Evolutionary conservation across 2,888 invertebrate species (phyloP).

Genomic region (Diaperis boleti): DNA sequence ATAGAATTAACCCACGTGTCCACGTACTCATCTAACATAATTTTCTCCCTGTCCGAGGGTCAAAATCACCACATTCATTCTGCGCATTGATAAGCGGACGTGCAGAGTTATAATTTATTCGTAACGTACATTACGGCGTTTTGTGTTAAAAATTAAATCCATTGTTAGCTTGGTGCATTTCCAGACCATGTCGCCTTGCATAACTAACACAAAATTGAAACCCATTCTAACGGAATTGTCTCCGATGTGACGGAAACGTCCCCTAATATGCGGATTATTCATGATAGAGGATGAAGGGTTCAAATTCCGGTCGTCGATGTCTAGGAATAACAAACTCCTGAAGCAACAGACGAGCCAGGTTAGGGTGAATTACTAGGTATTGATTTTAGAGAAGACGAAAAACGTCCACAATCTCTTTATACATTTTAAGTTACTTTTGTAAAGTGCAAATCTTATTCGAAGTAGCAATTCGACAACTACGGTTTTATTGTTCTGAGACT

Average conservation of each 20-base stretch:
- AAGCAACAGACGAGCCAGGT: slow-evolving; percentile 27
- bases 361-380: slow-evolving; percentile 13
- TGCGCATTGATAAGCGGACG: slow-evolving; percentile 34
- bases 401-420: slow-evolving; percentile 2
- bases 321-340: slow-evolving; percentile 17
- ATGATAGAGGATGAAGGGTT: slow-evolving; percentile 17
- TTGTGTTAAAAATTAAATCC: slow-evolving; percentile 35
- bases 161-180: slow-evolving; percentile 25
- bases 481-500: too few species aligned
- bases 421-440: too few species aligned
- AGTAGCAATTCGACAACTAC: too few species aligned
- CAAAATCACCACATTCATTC: slow-evolving; percentile 36
- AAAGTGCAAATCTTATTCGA: too few species aligned
- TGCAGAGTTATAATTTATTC: slow-evolving; percentile 35
- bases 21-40: slow-evolving; percentile 36
- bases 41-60: slow-evolving; percentile 36
- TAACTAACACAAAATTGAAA: slow-evolving; percentile 31
- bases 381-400: slow-evolving; percentile 11
- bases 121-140: slow-evolving; percentile 32
- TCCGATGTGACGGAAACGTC: slow-evolving; percentile 6
- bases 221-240: slow-evolving; percentile 23
- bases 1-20: slow-evolving; percentile 23
- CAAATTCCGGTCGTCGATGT: slow-evolving; percentile 14
- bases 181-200: slow-evolving; percentile 23
- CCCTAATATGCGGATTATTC: slow-evolving; percentile 26